Evolutionary conservation across 2,113 vertebrate species (phyloP).

Genomic region (Puma concolor): DNA sequence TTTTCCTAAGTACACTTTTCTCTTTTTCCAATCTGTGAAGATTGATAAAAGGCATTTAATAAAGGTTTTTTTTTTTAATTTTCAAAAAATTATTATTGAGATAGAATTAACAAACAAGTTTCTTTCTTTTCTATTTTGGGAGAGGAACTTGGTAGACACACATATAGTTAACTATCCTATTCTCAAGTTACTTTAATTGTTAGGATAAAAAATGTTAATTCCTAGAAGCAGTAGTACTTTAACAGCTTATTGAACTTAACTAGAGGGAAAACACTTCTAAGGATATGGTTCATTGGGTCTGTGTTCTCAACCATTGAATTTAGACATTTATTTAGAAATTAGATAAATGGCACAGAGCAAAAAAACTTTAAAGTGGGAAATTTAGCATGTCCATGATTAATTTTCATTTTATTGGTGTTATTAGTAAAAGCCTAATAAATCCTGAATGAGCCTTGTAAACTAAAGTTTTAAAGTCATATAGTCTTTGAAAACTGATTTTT

Average conservation of each 20-base stretch:
- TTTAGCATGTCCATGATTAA: background rate
- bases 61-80: background rate
- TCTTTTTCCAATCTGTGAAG: constrained; percentile 25
- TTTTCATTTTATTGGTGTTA: constrained; percentile 35
- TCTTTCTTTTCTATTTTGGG: background rate
- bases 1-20: constrained; percentile 6
- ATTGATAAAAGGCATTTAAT: constrained; percentile 22
- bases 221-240: background rate
- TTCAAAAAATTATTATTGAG: background rate
- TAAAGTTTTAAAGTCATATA: background rate
- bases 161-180: background rate
- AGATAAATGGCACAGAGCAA: constrained; percentile 14
- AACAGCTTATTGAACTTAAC: constrained; percentile 5
- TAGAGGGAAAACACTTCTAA: constrained; percentile 22
- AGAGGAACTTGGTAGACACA: background rate
- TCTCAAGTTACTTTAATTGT: constrained; percentile 26
- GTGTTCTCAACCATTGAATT: background rate
- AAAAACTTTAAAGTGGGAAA: background rate
- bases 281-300: constrained; percentile 14
- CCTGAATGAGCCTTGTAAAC: background rate
- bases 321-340: constrained; percentile 33
- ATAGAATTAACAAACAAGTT: background rate
- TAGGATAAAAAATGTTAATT: constrained; percentile 30
- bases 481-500: constrained; percentile 40
- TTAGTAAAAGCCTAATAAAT: constrained; percentile 9